Base-by-base conservation (phyloP, 2,888 invertebrate species). In the Phortica magna region DNA sequence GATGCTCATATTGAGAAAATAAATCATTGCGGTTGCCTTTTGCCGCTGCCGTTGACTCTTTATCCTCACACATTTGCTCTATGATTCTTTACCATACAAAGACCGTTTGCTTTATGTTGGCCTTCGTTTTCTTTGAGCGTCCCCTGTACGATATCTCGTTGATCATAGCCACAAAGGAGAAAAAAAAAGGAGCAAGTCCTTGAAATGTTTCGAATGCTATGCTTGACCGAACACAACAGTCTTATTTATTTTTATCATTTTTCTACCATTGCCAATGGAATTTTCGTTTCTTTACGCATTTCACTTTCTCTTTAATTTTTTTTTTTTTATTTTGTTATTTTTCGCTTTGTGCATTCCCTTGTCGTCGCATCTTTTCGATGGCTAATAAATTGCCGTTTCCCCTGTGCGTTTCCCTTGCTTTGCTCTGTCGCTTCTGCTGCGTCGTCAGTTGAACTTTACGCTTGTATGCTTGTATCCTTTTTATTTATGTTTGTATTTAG, bases 201-300 rank as follows among this genome's bases (percentile, higher is more conserved):
- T 85, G 85, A 85, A 87, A 83, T 87, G 87, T 85, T 83, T 81
- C 83, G 79, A 82, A 75, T 41, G 70, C 82, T 74, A 80, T 78
- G 81, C 78, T 80, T 81, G 81, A 84, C 39, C 82, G 84, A 79
- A 84, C 82, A 79, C 79, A 80, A 77, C 81, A 77, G 82, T 79
- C 79, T 80, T 82, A 82, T 80, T 83, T 81, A 83, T 82, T 80
- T 77, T 79, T 81, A 83, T 83, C 82, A 85, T 84, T 87, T 76
- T 81, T 81, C 77, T 79, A 77, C 80, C 78, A 83, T 78, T 79
- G 85, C 80, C 79, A 77, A 76, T 67, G 73, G 77, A 61, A 65
- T 65, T 65, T 65, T 74, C 61, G 64, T 48, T 74, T 74, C 48
- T 31, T 17, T 48, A 57, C 55, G 42, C 53, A 39, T 61, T 55